phyloP scores from a whole-genome alignment of 2,888 invertebrate species.

The Laothoe populi region DNA sequence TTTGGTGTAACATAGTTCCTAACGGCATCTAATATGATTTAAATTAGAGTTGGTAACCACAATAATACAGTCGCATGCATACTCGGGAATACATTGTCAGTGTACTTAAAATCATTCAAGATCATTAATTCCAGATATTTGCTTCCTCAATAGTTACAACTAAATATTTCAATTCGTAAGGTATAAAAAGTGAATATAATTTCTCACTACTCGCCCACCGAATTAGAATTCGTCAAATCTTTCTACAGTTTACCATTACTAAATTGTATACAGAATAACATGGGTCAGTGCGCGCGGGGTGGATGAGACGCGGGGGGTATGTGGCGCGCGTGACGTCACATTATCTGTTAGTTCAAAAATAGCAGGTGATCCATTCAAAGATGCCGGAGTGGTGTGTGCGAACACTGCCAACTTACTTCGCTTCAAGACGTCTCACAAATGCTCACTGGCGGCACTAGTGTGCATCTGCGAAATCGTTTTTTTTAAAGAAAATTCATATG shows the following conservation, averaged over 20 bases:
- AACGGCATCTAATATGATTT: too few relatives aligned
- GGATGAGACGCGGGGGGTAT: constrained; percentile 6
- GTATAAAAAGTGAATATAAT: background rate
- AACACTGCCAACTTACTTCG: constrained; percentile 3
- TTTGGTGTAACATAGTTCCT: too few relatives aligned
- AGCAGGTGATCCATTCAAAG: constrained; percentile 24
- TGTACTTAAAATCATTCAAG: too few relatives aligned
- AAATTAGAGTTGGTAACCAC: too few relatives aligned
- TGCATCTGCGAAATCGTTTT: background rate
- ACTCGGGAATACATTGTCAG: too few relatives aligned
- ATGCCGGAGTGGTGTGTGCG: constrained; percentile 23
- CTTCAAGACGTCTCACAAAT: constrained; percentile 12
- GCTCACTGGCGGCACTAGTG: constrained; percentile 8
- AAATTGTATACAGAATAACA: background rate
- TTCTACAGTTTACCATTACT: background rate
- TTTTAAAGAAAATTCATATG: background rate
- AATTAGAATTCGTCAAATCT: background rate
- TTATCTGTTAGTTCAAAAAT: constrained; percentile 22
- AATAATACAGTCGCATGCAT: too few relatives aligned
- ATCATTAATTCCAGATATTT: too few relatives aligned
- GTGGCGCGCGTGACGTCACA: constrained; percentile 21
- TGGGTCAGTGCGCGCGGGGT: constrained; percentile 17
- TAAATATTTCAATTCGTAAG: too few relatives aligned
- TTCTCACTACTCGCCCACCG: background rate
- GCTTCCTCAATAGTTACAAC: too few relatives aligned